These are phyloP conservation scores for Sciaenops ocellatus DNA, from an alignment of 2,797 vertebrate genomes.

Conservation along the genomic window DNA sequence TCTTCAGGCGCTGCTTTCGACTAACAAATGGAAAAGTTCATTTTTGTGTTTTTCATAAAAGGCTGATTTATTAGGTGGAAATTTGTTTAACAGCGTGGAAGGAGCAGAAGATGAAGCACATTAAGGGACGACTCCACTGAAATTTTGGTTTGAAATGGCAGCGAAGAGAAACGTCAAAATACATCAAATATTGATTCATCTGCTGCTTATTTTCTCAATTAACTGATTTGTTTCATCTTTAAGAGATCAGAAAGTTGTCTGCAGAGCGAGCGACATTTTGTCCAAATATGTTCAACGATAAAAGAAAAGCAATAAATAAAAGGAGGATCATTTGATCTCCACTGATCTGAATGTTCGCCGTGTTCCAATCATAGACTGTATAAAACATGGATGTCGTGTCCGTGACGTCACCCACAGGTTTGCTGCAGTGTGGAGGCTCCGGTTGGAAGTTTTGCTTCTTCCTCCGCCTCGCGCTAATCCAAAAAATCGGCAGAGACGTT, in stretches of 20 bases:
- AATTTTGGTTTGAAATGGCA: not conserved
- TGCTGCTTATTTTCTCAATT: not conserved
- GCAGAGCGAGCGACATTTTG: not conserved
- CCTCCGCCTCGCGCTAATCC: too few species aligned
- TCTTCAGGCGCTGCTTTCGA: not conserved
- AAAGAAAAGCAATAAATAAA: not conserved
- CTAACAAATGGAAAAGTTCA: not conserved
- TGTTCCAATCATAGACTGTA: too few species aligned
- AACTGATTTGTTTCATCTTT: not conserved
- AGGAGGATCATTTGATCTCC: too few species aligned
- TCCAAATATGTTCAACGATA: not conserved
- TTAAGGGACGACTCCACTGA: not conserved
- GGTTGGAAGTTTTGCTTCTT: not conserved
- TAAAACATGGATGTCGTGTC: too few species aligned
- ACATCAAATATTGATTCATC: not conserved
- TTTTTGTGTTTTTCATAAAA: not conserved
- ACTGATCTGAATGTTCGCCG: too few species aligned
- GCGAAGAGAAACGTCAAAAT: not conserved
- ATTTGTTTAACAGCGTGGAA: slow-evolving; percentile 20
- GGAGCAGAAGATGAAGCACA: not conserved
- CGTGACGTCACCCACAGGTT: too few species aligned
- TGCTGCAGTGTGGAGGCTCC: too few species aligned
- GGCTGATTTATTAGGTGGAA: slow-evolving; percentile 1
- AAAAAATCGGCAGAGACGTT: too few species aligned
- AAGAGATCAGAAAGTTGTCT: not conserved